These are phyloP conservation scores for Tribolium castaneum DNA, from an alignment of 1,140 invertebrate genomes.

Conservation along the genomic window DNA sequence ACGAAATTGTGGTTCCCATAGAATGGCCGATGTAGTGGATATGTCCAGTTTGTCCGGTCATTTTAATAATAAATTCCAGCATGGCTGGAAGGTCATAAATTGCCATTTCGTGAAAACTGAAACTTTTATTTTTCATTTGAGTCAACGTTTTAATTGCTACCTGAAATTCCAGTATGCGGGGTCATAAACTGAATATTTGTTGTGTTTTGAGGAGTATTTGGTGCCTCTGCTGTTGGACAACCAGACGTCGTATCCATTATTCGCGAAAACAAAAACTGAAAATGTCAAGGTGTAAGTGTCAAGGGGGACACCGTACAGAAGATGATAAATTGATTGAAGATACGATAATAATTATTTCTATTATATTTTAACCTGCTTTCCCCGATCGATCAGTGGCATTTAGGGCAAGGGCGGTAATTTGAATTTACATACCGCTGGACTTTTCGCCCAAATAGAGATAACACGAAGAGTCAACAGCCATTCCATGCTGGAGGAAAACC, in stretches of 20 bases:
- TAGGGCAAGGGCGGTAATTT: background rate
- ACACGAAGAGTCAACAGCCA: conserved; percentile 68
- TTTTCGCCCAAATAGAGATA: conserved; percentile 67
- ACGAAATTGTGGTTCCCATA: conserved; percentile 70
- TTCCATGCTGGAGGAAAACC: conserved; percentile 74
- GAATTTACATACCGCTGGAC: conserved; percentile 51
- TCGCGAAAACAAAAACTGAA: conserved; percentile 58
- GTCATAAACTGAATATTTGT: conserved; percentile 57
- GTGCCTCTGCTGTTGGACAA: conserved; percentile 75
- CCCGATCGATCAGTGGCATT: background rate
- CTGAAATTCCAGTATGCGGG: conserved; percentile 68
- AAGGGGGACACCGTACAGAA: background rate
- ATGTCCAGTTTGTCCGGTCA: conserved; percentile 64
- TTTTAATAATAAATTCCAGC: conserved; percentile 67
- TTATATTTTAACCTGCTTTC: background rate
- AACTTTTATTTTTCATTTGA: conserved; percentile 12
- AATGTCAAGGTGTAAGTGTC: conserved; percentile 16
- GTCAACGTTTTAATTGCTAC: conserved; percentile 58
- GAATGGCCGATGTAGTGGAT: conserved; percentile 69
- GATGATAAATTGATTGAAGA: background rate
- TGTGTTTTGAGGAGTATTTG: conserved; percentile 67
- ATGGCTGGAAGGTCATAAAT: conserved; percentile 68
- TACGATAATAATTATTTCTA: conserved; percentile 1
- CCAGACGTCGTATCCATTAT: conserved; percentile 75
- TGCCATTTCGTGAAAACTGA: conserved; percentile 69